phyloP scores from a whole-genome alignment of 2,113 vertebrate genomes.

The Ploceus nigricollis region DNA sequence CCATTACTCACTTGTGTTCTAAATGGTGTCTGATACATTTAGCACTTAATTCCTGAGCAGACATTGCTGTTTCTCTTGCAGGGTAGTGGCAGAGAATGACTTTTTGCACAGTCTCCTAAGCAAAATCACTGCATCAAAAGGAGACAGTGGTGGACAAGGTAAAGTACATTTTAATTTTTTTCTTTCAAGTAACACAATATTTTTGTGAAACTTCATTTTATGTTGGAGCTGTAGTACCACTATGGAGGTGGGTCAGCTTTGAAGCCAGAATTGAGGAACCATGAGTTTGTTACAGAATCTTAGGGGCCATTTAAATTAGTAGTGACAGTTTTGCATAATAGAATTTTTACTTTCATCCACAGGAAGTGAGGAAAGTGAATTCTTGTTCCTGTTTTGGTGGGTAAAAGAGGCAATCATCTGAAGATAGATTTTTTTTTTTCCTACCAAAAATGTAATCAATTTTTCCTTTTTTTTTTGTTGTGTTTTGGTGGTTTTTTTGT shows the following conservation, averaged over 20 bases:
- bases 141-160: slow-evolving; percentile 97
- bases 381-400: neutral
- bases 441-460: neutral
- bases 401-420: neutral
- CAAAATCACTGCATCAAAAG: slow-evolving; percentile 89
- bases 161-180: neutral
- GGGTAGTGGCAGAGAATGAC: slow-evolving; percentile 89
- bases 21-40: neutral
- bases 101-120: slow-evolving; percentile 90
- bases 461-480: too few species aligned
- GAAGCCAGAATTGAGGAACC: neutral
- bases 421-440: neutral
- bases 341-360: neutral
- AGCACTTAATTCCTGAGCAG: neutral
- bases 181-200: accelerated
- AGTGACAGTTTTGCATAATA: neutral
- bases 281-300: neutral
- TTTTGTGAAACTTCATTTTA: neutral
- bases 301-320: neutral
- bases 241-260: neutral
- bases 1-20: neutral
- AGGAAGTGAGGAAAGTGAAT: neutral
- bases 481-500: too few species aligned
- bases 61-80: slow-evolving; percentile 56
- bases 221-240: neutral